Evolutionary conservation across 2,797 vertebrate genomes (phyloP).

Genomic region (Brachyrhaphis roseni): DNA sequence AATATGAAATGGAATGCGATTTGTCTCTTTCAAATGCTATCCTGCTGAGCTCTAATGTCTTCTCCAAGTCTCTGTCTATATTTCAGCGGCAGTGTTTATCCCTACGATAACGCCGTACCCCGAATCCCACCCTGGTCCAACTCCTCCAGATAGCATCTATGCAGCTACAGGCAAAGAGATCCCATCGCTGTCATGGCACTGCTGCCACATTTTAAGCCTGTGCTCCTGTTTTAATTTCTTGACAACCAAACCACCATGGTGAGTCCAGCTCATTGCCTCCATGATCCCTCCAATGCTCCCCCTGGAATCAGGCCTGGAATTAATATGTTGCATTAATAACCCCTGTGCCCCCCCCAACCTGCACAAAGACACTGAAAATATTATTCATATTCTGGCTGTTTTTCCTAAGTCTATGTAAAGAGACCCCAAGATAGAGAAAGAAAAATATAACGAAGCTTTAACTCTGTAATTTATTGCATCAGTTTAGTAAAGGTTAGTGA

Average conservation of each 20-base stretch:
- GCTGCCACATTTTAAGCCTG: background rate
- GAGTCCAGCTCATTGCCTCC: background rate
- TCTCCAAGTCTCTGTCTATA: background rate
- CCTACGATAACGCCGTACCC: background rate
- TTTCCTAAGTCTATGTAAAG: background rate
- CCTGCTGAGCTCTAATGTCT: background rate
- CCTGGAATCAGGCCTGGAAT: background rate
- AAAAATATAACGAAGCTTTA: background rate
- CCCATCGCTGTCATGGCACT: background rate
- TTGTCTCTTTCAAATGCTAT: background rate
- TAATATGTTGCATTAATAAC: background rate
- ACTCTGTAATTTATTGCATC: background rate
- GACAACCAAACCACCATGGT: background rate
- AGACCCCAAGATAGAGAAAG: background rate
- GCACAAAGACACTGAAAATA: background rate
- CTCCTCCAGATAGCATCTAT: background rate
- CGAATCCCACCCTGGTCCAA: background rate
- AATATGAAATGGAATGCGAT: background rate
- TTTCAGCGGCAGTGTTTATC: background rate
- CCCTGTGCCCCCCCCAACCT: background rate
- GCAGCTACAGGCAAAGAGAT: background rate
- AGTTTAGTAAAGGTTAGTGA: background rate
- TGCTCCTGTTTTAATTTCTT: constrained; percentile 1
- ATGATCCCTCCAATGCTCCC: background rate
- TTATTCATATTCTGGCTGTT: background rate